phyloP scores from a whole-genome alignment of 2,888 invertebrate species.

The Philereme transversata region DNA sequence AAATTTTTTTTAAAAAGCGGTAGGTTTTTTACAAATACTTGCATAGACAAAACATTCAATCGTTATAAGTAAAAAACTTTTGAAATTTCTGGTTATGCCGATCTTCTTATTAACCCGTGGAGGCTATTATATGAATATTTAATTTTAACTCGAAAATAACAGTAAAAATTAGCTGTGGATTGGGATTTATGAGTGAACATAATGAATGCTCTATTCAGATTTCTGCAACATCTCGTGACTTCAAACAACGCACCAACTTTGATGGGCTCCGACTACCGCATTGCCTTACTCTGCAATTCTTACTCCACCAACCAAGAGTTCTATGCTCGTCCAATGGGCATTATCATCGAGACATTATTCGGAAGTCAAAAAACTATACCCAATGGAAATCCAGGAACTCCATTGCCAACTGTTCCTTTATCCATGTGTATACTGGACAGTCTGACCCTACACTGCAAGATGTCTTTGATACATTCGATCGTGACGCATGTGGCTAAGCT shows the following conservation, averaged over 20 bases:
- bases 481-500: conserved; percentile 95
- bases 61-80: too few species aligned
- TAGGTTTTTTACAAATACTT: too few species aligned
- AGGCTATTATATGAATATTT: too few species aligned
- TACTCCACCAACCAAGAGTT: conserved; percentile 97
- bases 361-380: conserved; percentile 86
- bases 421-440: conserved; percentile 97
- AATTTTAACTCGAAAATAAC: too few species aligned
- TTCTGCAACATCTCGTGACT: conserved; percentile 92
- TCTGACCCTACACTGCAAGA: conserved; percentile 97
- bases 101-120: too few species aligned
- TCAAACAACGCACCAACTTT: conserved; percentile 88
- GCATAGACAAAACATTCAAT: too few species aligned
- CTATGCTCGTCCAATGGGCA: conserved; percentile 96
- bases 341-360: conserved; percentile 93
- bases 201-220: conserved; percentile 78
- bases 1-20: too few species aligned
- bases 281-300: conserved; percentile 96
- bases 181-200: too few species aligned
- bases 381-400: conserved; percentile 79
- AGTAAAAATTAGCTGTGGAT: too few species aligned
- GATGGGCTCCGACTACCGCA: conserved; percentile 94
- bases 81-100: too few species aligned
- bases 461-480: conserved; percentile 92
- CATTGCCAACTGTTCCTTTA: conserved; percentile 92